phyloP scores from a whole-genome alignment of 1,140 invertebrate genomes.

The Meloidogyne exigua region DNA sequence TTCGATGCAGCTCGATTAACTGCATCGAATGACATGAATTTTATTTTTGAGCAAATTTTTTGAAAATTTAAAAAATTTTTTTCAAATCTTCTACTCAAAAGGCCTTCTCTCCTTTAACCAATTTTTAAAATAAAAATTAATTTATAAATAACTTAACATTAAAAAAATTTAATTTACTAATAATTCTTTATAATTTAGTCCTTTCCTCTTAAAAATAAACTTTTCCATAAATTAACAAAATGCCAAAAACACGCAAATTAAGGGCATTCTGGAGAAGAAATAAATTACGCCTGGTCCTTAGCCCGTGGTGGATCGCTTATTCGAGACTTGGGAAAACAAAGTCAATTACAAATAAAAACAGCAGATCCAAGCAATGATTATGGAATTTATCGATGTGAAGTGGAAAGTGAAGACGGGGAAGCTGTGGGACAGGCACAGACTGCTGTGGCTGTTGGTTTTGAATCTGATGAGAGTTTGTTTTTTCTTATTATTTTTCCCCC shows the following conservation, averaged over 20 bases:
- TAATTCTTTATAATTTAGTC: neutral
- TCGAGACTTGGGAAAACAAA: constrained; percentile 49
- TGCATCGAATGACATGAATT: neutral
- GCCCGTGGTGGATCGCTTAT: constrained; percentile 58
- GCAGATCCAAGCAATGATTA: constrained; percentile 62
- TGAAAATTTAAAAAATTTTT: neutral
- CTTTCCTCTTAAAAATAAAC: neutral
- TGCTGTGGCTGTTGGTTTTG: constrained; percentile 58
- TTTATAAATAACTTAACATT: neutral
- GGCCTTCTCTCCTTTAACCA: too few relatives aligned
- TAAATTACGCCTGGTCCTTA: constrained; percentile 56
- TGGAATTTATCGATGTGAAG: constrained; percentile 62
- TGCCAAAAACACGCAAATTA: neutral
- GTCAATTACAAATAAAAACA: constrained; percentile 50
- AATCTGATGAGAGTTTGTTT: constrained; percentile 41
- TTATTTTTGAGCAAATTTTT: neutral
- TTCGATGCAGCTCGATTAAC: neutral
- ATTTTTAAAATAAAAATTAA: too few relatives aligned
- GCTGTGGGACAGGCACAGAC: constrained; percentile 54
- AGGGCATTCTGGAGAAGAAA: constrained; percentile 42
- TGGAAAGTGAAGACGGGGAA: constrained; percentile 60
- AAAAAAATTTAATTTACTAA: neutral
- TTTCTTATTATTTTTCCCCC: too few relatives aligned
- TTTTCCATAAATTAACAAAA: neutral
- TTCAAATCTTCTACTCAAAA: neutral